These are phyloP conservation scores for Tricholauxania praeusta DNA, from an alignment of 2,888 invertebrate species.

Conservation along the genomic window DNA sequence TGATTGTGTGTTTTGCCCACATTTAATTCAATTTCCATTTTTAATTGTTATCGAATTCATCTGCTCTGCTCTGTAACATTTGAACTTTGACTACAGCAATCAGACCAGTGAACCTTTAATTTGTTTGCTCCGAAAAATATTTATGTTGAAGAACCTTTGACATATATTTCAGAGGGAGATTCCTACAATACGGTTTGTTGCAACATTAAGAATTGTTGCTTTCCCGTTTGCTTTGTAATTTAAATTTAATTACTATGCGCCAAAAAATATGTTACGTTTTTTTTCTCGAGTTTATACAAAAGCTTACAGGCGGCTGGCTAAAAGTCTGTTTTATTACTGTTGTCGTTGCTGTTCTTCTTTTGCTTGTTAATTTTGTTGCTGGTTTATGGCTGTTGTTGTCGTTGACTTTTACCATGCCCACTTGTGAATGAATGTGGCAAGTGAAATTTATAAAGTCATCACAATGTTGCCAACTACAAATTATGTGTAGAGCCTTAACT, in stretches of 20 bases:
- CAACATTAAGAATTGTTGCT: neutral
- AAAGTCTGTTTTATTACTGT: neutral
- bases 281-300: too few species aligned
- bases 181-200: too few species aligned
- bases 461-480: neutral
- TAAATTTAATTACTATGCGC: constrained; percentile 57
- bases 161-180: too few species aligned
- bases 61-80: too few species aligned
- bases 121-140: too few species aligned
- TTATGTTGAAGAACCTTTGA: too few species aligned
- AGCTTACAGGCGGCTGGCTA: neutral
- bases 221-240: constrained; percentile 53
- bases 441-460: neutral
- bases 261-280: constrained; percentile 10
- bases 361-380: neutral
- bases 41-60: too few species aligned
- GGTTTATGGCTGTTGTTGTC: neutral
- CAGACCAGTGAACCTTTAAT: too few species aligned
- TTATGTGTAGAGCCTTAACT: neutral
- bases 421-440: neutral
- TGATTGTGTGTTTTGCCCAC: too few species aligned
- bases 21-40: too few species aligned
- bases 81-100: too few species aligned
- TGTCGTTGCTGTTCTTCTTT: too few species aligned
- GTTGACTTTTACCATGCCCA: neutral